Base-by-base conservation (phyloP, 37 sponge, comb jelly and placozoan species). In the Aplysina aerophoba region DNA sequence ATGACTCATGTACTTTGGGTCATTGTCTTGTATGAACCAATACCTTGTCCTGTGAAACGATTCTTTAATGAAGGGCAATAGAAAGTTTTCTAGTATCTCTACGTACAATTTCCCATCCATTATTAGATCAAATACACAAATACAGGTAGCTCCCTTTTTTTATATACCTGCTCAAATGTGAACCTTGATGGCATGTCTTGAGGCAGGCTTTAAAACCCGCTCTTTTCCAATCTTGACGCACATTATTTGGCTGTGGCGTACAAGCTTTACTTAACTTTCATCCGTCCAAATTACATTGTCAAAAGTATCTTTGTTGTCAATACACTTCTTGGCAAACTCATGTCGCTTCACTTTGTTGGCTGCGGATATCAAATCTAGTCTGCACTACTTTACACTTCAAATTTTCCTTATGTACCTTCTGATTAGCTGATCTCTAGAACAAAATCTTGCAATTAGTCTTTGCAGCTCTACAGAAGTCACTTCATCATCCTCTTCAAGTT, bases 401-500 rank as follows among this genome's bases (percentile, higher is more conserved):
- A 5, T 62, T 14, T 62, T 62, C 28, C 64, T 62, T 2, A 62
- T 62, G 64, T 13, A 62, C 11, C 64, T 62, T 62, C 28, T n/a
- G 64, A 62, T 62, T 4, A 14, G 28, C 64, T 62, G 28, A 62
- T 62, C 2, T 62, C 28, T 28, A 27, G 27, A 5, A 14, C 4
- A 11, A 62, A 13, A 11, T 44, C 64, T 62, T 62, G 64, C 64
- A 5, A 62, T 62, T 14, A n/a, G 64, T 11, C 64, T 62, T n/a
- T 62, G 27, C 28, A 28, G 12, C 12, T 62, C 64, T 11, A 27
- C 28, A n/a, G 64, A 62, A 6, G 64, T 62, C 11, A 62, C 28
- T 11, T 62, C 64, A 62, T 62, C 64, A 62, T 62, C 64, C 2
- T 62, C 64, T 62, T 62, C 64, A 11, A 62, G 50, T 62, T 62